phyloP scores from a whole-genome alignment of 2,797 vertebrate genomes.

The Ptychobarbus kaznakovi region DNA sequence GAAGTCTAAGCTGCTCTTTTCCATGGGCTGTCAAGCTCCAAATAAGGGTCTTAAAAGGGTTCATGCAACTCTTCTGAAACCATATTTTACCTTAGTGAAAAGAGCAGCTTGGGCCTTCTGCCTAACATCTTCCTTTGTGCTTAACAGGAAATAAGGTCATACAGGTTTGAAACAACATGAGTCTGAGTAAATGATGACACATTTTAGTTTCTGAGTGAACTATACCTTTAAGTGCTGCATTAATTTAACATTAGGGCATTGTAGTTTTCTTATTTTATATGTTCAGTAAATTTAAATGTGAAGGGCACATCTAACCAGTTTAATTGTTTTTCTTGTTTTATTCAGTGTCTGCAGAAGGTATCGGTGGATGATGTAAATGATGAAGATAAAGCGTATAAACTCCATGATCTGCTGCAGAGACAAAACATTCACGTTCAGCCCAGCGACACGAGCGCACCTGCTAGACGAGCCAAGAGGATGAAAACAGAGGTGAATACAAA shows the following conservation, averaged over 20 bases:
- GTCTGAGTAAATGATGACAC: too few relatives aligned
- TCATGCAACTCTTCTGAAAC: not conserved
- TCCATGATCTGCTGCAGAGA: slow-evolving; percentile 85
- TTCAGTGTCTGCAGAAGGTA: slow-evolving; percentile 87
- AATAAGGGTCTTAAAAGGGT: not conserved
- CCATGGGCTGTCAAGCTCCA: not conserved
- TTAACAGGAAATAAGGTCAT: not conserved
- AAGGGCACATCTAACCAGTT: not conserved
- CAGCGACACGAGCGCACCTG: slow-evolving; percentile 77
- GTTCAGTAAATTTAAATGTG: not conserved
- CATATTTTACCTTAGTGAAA: not conserved
- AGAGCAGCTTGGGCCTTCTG: not conserved
- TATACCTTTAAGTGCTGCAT: not conserved
- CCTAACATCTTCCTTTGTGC: not conserved
- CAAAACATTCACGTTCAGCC: slow-evolving; percentile 74
- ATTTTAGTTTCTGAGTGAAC: not conserved
- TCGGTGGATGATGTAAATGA: slow-evolving; percentile 73
- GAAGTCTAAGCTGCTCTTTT: not conserved
- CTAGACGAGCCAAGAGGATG: slow-evolving; percentile 91
- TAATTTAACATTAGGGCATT: not conserved
- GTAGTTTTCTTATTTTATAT: not conserved
- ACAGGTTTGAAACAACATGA: not conserved
- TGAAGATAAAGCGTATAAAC: slow-evolving; percentile 86
- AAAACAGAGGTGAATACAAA: slow-evolving; percentile 83
- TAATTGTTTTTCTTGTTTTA: slow-evolving; percentile 28